Evolutionary conservation across 2,797 vertebrate species (phyloP), one percentile per base, ranked within the genome.

Genomic region (Brachyalestes nurse): DNA sequence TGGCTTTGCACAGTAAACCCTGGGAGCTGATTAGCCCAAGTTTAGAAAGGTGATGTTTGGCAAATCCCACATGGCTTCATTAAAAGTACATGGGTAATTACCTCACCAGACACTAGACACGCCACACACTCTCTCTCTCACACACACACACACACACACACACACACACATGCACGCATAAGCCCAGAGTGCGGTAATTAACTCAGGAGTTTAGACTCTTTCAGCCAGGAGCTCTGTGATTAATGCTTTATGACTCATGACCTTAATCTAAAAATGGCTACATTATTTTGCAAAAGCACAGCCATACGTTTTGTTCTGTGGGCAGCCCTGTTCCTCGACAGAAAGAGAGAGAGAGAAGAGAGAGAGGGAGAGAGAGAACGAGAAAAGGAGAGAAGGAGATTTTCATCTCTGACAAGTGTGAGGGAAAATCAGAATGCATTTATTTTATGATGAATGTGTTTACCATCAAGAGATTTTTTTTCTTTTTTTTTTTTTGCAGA

Each of bases 71-170:
- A 75, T 84, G 78, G 80, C 78, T 84, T 82, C 78, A 84, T 86
- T 86, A 86, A 82, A 86, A 79, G 66, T 82, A 82, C 75, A 83
- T 84, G 79, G 81, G 76, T 86, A 84, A 86, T 86, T 84, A 86
- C 42, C 72, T 84, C 75, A 82, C 53, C 80, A 81, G 82, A 82
- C 60, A 78, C 67, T 78, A 83, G 75, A 82, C 76, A 79, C 16
- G 73, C 40, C 66, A 76, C 76, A 81, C 74, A 69, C 61, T 45
- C 42, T 42, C 40, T 42, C 40, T 42, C 40, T 42, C 47, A 49
- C 47, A 49, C 47, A 49, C 42, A 72, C 28, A 61, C 64, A 70
- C 72, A 28, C 17, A 72, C 51, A 65, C n/a, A 66, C 16, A 42
- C n/a, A 42, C 65, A 53, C 60, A 75, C 28, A 69, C 78, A 34